Evolutionary conservation across 2,797 vertebrate species (phyloP), one percentile per base, ranked within the genome.

Genomic region (Petrocephalus sullivani): DNA sequence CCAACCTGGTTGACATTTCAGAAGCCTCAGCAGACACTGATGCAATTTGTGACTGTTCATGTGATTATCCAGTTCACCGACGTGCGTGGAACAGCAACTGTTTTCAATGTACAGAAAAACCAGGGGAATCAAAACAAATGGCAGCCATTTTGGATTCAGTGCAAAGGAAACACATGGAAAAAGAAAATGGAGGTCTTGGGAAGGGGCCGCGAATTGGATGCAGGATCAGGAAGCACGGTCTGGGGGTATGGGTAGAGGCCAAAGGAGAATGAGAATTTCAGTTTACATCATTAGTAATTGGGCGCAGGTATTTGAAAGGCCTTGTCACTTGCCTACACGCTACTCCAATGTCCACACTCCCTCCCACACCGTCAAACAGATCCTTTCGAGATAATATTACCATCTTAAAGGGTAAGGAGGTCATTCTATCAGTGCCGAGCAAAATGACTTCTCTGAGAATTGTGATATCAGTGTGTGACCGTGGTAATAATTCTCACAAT

Each of bases 361-460:
- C 71, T 75, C 67, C 67, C 67, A 4, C 67, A 41, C 67, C 21
- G 14, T 75, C 37, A 46, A 19, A 78, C 71, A 78, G 71, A 19
- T 37, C 41, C 37, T 46, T 78, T 78, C 41, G 71, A n/a, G 71
- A 78, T 78, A 78, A 78, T 78, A 78, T 46, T 78, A 78, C 71
- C 71, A 19, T 78, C 71, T 78, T 78, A 78, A 78, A 78, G 71
- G 71, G 71, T 78, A 78, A 78, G 71, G 71, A 78, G 71, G 71
- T 41, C 71, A 78, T 78, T 46, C 71, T 46, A 78, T 78, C 71
- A 78, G 16, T 46, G 14, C 71, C 19, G 71, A 46, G 19, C 71
- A 78, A 46, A 78, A 78, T n/a, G 37, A 78, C 71, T 46, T 78
- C 71, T 78, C 71, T 8, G 41, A 78, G 37, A 78, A 78, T 78